Percentiles rank a stretch among this genome's conserved stretches.
Evolutionary conservation across 35 echinoderm and acorn worm genomes (phyloP).

Genomic region (Heliocidaris tuberculata): DNA sequence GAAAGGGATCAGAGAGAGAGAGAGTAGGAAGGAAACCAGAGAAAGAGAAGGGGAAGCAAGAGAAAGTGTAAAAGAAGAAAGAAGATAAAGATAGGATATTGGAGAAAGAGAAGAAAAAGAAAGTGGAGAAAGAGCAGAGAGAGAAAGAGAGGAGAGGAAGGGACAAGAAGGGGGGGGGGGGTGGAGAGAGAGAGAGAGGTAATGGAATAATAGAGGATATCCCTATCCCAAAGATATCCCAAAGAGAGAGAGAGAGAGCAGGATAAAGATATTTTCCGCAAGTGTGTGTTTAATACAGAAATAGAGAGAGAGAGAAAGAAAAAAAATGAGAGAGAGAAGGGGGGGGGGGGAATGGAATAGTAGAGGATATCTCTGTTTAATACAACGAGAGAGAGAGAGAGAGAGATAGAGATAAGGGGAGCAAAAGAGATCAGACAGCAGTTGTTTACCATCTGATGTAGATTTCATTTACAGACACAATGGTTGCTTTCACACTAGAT

Average conservation of each 20-base stretch:
- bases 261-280: too few relatives aligned
- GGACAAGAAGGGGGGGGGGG: not conserved
- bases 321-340: not conserved
- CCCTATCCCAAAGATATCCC: too few relatives aligned
- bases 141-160: not conserved
- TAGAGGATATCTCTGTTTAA: too few relatives aligned
- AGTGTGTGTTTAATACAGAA: not conserved
- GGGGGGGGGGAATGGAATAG: not conserved
- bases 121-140: not conserved
- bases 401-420: not conserved
- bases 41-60: too few relatives aligned
- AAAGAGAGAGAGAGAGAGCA: too few relatives aligned
- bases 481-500: not conserved
- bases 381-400: not conserved
- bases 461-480: not conserved
- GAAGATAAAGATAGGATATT: too few relatives aligned
- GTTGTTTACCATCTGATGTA: conserved; percentile 2
- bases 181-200: not conserved
- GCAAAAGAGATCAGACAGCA: not conserved
- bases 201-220: too few relatives aligned
- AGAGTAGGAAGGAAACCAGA: too few relatives aligned
- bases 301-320: not conserved
- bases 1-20: too few relatives aligned
- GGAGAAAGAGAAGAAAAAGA: too few relatives aligned
- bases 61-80: too few relatives aligned